phyloP scores from a whole-genome alignment of 2,888 invertebrate genomes.

The Pedicia rivosa region DNA sequence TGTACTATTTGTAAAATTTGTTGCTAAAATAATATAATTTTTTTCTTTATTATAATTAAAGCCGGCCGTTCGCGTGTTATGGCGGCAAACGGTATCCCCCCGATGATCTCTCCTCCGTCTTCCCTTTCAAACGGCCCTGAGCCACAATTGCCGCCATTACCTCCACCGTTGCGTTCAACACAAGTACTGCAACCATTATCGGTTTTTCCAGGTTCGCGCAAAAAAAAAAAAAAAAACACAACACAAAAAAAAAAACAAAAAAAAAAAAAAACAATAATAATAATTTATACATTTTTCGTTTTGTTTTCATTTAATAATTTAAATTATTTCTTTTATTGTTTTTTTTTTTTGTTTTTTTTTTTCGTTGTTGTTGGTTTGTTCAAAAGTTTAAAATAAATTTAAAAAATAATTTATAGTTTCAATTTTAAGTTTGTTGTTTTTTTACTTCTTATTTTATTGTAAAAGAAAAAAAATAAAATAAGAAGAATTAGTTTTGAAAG shows the following conservation, averaged over 20 bases:
- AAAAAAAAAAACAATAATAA: too few species aligned
- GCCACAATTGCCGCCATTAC: conserved; percentile 32
- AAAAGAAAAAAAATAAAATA: neutral
- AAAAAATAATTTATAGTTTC: neutral
- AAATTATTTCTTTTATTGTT: neutral
- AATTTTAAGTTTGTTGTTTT: neutral
- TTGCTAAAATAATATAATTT: conserved; percentile 3
- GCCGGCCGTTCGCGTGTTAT: conserved; percentile 32
- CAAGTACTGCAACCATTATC: conserved; percentile 32
- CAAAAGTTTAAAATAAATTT: too few species aligned
- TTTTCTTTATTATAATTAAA: too few species aligned
- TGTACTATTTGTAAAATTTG: neutral
- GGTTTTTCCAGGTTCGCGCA: conserved; percentile 30
- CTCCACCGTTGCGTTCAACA: conserved; percentile 34
- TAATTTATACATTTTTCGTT: neutral
- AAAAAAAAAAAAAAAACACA: too few species aligned
- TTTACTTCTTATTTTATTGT: neutral
- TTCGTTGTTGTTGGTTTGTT: neutral
- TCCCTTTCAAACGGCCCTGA: conserved; percentile 33
- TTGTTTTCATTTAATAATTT: conserved; percentile 3
- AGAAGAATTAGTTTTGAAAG: too few species aligned
- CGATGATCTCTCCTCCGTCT: conserved; percentile 34
- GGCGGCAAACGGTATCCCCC: conserved; percentile 31
- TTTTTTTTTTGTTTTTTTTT: neutral
- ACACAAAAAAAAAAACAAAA: too few species aligned